Evolutionary conservation across 2,113 vertebrate species (phyloP), one percentile per base, ranked within the genome.

Genomic region (Anarhynchus alexandrinus): DNA sequence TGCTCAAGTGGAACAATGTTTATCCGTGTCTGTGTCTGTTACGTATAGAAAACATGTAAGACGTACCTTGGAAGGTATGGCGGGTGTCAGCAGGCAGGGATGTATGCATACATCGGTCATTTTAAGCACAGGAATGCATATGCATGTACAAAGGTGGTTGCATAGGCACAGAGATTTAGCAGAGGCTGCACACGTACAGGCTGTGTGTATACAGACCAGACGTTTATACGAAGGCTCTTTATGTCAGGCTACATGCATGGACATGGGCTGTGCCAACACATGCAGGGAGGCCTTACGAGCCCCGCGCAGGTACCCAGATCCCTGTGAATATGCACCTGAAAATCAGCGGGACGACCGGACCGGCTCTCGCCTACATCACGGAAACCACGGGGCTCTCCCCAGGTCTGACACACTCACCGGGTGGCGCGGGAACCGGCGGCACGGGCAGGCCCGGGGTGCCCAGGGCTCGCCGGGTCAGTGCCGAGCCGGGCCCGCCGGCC

Each of bases 101-200:
- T 3, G 72, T 10, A n/a, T 0, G 1, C 5, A 13, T 19, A n/a
- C 1, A 3, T 27, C 2, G 2, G 13, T 23, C 4, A 2, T 40
- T 82, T 71, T 62, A 82, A 70, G 77, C 88, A 78, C 59, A 42
- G 93, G 40, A 40, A 38, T 14, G 42, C 22, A 14, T 12, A 43
- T 5, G 30, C 52, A 2, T 6, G 26, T 80, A 69, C 55, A 66
- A 76, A 88, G 74, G 22, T 26, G 58, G 30, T 16, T 64, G 73
- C 45, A 34, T 6, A 36, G 88, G 25, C 69, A 51, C 71, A 49
- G 11, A 86, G 82, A 30, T 6, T n/a, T 14, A 66, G 79, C 64
- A 70, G 88, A 62, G 13, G 80, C 59, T 55, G 70, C 58, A 58
- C 10, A 1, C 6, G 1, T 36, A 55, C 51, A 20, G 74, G 74